These are phyloP conservation scores for Drepanosiphum platanoidis DNA, from an alignment of 2,888 invertebrate genomes.

Conservation along the genomic window DNA sequence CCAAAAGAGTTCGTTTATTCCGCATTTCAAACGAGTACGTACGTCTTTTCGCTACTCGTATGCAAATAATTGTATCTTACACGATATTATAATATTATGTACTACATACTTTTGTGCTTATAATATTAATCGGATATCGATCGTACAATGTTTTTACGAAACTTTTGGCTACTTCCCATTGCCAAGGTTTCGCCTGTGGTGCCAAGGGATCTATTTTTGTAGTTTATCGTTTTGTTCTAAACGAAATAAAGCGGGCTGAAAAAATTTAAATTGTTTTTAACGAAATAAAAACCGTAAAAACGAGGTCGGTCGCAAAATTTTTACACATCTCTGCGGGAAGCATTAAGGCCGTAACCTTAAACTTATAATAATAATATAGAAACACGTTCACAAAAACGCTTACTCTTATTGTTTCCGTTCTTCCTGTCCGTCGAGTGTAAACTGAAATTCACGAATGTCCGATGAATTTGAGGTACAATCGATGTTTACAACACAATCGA, in stretches of 20 bases:
- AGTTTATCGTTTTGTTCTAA: conserved; percentile 42
- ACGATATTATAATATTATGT: not conserved
- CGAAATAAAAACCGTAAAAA: conserved; percentile 54
- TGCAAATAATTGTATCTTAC: not conserved
- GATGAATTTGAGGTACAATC: not conserved
- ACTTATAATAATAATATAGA: conserved; percentile 31
- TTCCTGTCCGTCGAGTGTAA: no score
- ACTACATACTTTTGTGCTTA: not conserved
- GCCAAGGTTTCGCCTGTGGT: conserved; percentile 39
- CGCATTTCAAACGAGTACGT: no score
- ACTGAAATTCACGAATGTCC: no score
- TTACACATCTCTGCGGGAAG: conserved; percentile 5
- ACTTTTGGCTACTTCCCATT: conserved; percentile 54
- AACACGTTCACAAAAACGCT: not conserved
- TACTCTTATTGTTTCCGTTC: not conserved
- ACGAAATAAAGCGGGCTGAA: conserved; percentile 44
- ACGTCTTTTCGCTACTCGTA: no score
- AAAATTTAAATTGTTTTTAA: conserved; percentile 34
- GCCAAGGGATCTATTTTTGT: conserved; percentile 61
- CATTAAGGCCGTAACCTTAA: conserved; percentile 49
- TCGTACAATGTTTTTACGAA: conserved; percentile 48
- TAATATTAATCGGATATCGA: conserved; percentile 11
- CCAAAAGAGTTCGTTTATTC: not conserved
- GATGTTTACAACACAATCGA: not conserved
- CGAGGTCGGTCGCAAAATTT: conserved; percentile 46